These are phyloP conservation scores for Drosophila lini DNA, from an alignment of 1,140 invertebrate genomes.

Conservation along the genomic window DNA sequence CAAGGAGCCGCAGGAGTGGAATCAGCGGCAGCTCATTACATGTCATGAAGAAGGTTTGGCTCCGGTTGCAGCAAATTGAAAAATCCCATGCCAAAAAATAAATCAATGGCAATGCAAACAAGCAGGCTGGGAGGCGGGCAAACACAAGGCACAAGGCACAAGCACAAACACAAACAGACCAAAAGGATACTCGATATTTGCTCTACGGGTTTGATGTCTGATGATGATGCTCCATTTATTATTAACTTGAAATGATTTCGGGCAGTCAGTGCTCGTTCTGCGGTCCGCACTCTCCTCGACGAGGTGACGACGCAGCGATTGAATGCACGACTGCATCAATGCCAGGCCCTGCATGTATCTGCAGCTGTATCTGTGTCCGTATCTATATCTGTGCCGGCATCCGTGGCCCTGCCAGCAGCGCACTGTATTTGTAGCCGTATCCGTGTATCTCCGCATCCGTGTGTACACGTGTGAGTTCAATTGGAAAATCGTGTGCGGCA, in stretches of 20 bases:
- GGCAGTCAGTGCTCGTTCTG: constrained; percentile 54
- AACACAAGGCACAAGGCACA: constrained; percentile 25
- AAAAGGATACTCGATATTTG: constrained; percentile 71
- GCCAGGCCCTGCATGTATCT: constrained; percentile 45
- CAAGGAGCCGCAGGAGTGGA: constrained; percentile 41
- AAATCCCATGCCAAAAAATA: constrained; percentile 46
- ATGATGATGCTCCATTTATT: constrained; percentile 84
- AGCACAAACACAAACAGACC: constrained; percentile 39
- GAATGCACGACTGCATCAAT: constrained; percentile 84
- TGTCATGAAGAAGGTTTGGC: constrained; percentile 24
- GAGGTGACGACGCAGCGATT: constrained; percentile 83
- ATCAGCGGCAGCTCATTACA: constrained; percentile 72
- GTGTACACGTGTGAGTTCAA: constrained; percentile 83
- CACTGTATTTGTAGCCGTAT: constrained; percentile 12
- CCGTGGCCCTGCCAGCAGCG: constrained; percentile 2
- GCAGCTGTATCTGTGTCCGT: constrained; percentile 31
- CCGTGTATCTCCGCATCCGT: constrained; percentile 34
- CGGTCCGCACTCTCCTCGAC: constrained; percentile 24
- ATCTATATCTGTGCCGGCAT: constrained; percentile 10
- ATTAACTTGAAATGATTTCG: constrained; percentile 84
- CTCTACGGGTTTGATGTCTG: constrained; percentile 78
- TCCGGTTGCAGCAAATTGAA: constrained; percentile 48
- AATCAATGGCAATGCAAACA: constrained; percentile 80
- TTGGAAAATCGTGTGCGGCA: constrained; percentile 84
- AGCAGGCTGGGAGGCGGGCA: constrained; percentile 40